phyloP scores from a whole-genome alignment of 2,888 invertebrate species.

The Thysanoteuthis rhombus region DNA sequence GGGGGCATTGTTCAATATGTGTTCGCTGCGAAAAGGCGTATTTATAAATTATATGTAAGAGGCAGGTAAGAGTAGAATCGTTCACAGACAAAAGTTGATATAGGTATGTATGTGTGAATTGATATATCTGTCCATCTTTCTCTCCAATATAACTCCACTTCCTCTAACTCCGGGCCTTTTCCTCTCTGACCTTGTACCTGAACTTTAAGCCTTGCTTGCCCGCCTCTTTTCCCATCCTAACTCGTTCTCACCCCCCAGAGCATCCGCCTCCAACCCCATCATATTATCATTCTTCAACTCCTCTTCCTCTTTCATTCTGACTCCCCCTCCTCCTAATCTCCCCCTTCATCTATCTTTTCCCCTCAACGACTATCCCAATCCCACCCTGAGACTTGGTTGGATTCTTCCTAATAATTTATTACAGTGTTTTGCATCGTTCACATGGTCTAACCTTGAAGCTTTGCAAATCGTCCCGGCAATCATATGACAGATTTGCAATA shows the following conservation, averaged over 20 bases:
- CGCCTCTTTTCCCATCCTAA: not conserved
- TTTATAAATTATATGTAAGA: too few species aligned
- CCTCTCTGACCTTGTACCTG: slow-evolving; percentile 12
- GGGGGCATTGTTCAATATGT: too few species aligned
- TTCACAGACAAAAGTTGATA: too few species aligned
- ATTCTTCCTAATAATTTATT: not conserved
- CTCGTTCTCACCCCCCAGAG: not conserved
- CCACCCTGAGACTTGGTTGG: not conserved
- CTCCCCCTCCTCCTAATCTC: not conserved
- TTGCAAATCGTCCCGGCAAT: not conserved
- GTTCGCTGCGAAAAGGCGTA: too few species aligned
- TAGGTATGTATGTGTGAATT: too few species aligned
- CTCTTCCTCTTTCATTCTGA: not conserved
- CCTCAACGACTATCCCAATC: not conserved
- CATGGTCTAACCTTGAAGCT: not conserved
- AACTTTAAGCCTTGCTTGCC: not conserved
- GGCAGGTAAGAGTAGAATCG: too few species aligned
- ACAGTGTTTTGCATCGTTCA: not conserved
- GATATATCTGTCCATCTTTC: too few species aligned
- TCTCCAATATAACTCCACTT: not conserved
- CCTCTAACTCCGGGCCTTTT: not conserved
- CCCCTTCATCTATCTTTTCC: not conserved
- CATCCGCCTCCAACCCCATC: not conserved
- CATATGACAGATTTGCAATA: not conserved
- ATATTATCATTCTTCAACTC: not conserved